These are phyloP conservation scores for Cyrtodaria siliqua DNA, from an alignment of 2,888 invertebrate species.

Conservation along the genomic window DNA sequence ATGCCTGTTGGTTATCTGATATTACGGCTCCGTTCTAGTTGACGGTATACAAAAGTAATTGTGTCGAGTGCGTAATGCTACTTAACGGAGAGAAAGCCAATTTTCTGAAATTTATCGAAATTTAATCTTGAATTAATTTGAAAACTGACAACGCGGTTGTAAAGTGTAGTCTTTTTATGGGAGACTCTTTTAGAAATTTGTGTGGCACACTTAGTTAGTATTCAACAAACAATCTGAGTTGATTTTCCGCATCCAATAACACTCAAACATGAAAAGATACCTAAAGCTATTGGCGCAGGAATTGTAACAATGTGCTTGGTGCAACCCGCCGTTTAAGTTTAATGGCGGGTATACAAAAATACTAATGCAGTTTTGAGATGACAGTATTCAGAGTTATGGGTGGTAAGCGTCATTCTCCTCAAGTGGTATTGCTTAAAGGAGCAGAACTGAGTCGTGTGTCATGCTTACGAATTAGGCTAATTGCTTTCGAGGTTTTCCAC, in stretches of 20 bases:
- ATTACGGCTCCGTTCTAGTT: constrained; percentile 22
- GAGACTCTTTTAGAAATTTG: constrained; percentile 22
- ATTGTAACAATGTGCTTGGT: no score
- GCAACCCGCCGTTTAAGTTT: no score
- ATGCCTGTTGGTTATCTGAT: constrained; percentile 26
- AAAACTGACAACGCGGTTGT: constrained; percentile 37
- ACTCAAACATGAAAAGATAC: background rate
- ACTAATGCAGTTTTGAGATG: no score
- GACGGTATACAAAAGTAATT: constrained; percentile 26
- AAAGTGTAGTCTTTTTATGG: constrained; percentile 26
- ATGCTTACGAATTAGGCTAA: no score
- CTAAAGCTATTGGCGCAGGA: no score
- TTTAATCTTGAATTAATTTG: constrained; percentile 56
- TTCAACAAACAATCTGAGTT: constrained; percentile 5
- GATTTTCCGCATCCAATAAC: constrained; percentile 7
- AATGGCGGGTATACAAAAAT: no score
- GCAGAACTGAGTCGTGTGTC: no score
- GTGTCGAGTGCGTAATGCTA: constrained; percentile 26
- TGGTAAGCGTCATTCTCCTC: no score
- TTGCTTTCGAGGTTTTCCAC: no score
- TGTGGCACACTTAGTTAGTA: constrained; percentile 29
- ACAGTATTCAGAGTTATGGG: no score
- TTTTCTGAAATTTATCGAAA: constrained; percentile 42
- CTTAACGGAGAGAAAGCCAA: constrained; percentile 34
- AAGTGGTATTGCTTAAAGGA: no score